Evolutionary conservation across 1,140 invertebrate genomes (phyloP).

Genomic region (Psilanteris sp.): DNA sequence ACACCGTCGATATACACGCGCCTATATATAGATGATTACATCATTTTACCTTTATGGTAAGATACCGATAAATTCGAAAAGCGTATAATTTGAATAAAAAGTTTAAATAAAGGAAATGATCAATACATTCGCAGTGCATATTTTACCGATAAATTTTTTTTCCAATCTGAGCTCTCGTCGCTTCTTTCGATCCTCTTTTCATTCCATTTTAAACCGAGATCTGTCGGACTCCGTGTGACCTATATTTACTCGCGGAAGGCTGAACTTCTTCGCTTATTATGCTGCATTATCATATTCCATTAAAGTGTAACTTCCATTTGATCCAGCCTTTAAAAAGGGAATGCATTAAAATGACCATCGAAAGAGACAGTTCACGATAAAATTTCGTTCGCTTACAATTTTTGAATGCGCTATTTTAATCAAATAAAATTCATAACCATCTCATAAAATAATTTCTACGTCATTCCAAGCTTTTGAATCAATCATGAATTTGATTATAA

Average conservation of each 20-base stretch:
- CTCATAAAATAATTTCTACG: no score
- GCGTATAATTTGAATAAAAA: background rate
- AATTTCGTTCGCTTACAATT: constrained; percentile 29
- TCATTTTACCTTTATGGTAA: no score
- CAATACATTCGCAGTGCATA: constrained; percentile 25
- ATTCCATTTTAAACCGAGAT: constrained; percentile 40
- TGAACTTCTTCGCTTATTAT: constrained; percentile 57
- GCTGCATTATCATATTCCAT: constrained; percentile 61
- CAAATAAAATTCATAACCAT: constrained; percentile 30
- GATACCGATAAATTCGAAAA: background rate
- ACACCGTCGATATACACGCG: no score
- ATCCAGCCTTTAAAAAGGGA: constrained; percentile 31
- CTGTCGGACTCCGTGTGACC: constrained; percentile 42
- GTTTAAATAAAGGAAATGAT: constrained; percentile 1
- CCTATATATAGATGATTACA: no score
- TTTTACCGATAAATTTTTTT: constrained; percentile 37
- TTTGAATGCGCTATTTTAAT: constrained; percentile 31
- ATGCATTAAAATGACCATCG: constrained; percentile 56
- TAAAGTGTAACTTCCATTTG: constrained; percentile 60
- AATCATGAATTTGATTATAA: no score
- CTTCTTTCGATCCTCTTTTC: constrained; percentile 8
- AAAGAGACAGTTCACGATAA: constrained; percentile 32
- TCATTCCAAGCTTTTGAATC: no score
- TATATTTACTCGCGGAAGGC: constrained; percentile 46
- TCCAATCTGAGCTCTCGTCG: constrained; percentile 26